Conservation (phyloP, 1,140 invertebrate genomes). For the Chlorops oryzae region DNA sequence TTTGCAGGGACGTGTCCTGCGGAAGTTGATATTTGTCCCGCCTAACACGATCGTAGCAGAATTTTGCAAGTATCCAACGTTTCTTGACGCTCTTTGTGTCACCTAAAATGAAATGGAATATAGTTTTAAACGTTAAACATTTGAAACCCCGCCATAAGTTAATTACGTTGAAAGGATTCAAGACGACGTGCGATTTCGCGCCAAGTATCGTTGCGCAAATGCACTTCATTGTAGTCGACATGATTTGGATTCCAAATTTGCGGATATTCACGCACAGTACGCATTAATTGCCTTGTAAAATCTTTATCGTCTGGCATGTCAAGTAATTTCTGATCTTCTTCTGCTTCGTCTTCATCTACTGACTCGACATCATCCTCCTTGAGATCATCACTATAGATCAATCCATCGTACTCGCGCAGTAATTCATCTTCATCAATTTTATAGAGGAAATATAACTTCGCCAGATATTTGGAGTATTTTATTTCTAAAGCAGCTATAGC, state of each 20-base stretch:
- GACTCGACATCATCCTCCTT: constrained; percentile 5
- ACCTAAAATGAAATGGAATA: constrained; percentile 10
- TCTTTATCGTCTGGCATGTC: constrained; percentile 41
- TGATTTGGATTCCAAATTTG: constrained; percentile 34
- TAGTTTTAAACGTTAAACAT: too few relatives aligned
- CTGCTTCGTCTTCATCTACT: neutral
- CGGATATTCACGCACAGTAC: constrained; percentile 28
- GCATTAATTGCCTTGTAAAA: constrained; percentile 31
- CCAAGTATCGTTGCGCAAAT: constrained; percentile 31
- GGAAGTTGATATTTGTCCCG: constrained; percentile 26
- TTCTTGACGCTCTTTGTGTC: constrained; percentile 30
- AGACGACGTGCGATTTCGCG: constrained; percentile 29
- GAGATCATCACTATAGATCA: too few relatives aligned
- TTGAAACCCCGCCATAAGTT: too few relatives aligned
- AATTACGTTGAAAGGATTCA: constrained; percentile 31
- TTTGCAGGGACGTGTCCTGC: constrained; percentile 30
- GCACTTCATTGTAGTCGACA: constrained; percentile 33
- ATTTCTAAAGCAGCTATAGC: constrained; percentile 34
- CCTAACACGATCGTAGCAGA: constrained; percentile 35
- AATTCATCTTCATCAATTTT: constrained; percentile 42
- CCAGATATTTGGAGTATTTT: constrained; percentile 42
- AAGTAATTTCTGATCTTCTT: constrained; percentile 22
- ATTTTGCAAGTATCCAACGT: constrained; percentile 42
- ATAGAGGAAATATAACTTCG: constrained; percentile 37
- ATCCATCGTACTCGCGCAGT: constrained; percentile 38